phyloP scores from a whole-genome alignment of 2,113 vertebrate species.

The Tyrannus savana region DNA sequence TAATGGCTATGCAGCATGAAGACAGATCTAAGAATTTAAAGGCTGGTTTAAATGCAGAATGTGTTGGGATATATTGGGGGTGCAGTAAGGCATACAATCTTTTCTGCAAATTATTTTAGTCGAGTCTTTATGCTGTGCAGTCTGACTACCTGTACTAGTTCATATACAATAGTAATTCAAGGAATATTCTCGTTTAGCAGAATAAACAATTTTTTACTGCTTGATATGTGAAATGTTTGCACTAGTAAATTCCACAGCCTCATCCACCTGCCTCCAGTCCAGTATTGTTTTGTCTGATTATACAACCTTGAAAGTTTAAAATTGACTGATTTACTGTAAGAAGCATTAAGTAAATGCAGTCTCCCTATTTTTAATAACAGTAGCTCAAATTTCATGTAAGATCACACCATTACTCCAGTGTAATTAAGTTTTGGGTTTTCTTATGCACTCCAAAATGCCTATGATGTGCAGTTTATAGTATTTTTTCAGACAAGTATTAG shows the following conservation, averaged over 20 bases:
- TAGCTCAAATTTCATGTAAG: slow-evolving; percentile 72
- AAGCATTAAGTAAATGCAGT: slow-evolving; percentile 71
- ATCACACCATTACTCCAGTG: slow-evolving; percentile 65
- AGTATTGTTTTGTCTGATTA: slow-evolving; percentile 55
- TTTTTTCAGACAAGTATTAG: slow-evolving; percentile 63
- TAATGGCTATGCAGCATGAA: neutral
- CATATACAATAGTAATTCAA: neutral
- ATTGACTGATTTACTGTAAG: slow-evolving; percentile 65
- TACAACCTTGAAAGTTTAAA: slow-evolving; percentile 64
- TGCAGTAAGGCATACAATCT: neutral
- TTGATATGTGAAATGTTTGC: slow-evolving; percentile 33
- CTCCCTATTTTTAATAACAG: slow-evolving; percentile 74
- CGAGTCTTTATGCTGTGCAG: neutral
- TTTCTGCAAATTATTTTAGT: neutral
- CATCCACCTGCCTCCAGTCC: neutral
- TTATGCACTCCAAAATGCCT: slow-evolving; percentile 56
- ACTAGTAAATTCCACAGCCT: slow-evolving; percentile 24
- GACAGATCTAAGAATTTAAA: neutral
- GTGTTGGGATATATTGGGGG: neutral
- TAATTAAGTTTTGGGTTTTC: slow-evolving; percentile 76
- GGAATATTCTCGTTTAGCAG: slow-evolving; percentile 13
- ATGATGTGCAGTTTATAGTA: slow-evolving; percentile 62
- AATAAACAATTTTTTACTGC: slow-evolving; percentile 34
- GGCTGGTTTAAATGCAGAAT: neutral
- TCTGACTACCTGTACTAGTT: neutral